Evolutionary conservation across 2,797 vertebrate species (phyloP).

Genomic region (Esox masquinongy): DNA sequence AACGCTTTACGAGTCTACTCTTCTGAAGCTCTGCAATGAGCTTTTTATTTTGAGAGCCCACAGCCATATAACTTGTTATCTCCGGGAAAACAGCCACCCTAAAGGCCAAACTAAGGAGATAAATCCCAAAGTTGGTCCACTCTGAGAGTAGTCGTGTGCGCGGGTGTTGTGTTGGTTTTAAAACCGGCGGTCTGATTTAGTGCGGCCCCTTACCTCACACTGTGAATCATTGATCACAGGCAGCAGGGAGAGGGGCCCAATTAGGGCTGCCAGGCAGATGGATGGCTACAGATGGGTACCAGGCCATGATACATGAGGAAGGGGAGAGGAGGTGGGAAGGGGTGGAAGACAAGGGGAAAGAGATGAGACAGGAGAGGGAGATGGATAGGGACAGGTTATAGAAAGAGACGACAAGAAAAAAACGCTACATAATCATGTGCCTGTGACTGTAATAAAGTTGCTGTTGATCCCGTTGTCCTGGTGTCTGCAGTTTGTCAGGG

Average conservation of each 20-base stretch:
- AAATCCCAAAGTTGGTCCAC: slow-evolving; percentile 24
- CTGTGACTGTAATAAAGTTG: too few species aligned
- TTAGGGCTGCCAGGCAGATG: slow-evolving; percentile 53
- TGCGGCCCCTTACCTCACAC: slow-evolving; percentile 25
- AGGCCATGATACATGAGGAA: slow-evolving; percentile 13
- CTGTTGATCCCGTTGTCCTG: too few species aligned
- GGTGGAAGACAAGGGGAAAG: not conserved
- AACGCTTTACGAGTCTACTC: not conserved
- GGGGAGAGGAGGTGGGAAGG: not conserved
- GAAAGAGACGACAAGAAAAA: not conserved
- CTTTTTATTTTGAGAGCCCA: not conserved
- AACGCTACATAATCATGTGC: not conserved
- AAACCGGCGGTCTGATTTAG: slow-evolving; percentile 48
- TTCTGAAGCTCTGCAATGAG: not conserved
- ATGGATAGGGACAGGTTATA: not conserved
- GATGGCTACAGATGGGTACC: slow-evolving; percentile 38
- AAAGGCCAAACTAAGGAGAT: slow-evolving; percentile 4
- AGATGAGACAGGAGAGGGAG: not conserved
- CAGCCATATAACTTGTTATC: not conserved
- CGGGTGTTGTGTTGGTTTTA: slow-evolving; percentile 19
- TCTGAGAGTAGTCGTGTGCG: not conserved
- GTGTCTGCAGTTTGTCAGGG: too few species aligned
- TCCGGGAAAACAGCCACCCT: slow-evolving; percentile 15
- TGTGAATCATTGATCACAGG: slow-evolving; percentile 53
- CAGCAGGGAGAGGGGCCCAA: slow-evolving; percentile 36